Evolutionary conservation across 2,797 vertebrate genomes (phyloP), one percentile per base, ranked within the genome.

Genomic region (Channa striata): DNA sequence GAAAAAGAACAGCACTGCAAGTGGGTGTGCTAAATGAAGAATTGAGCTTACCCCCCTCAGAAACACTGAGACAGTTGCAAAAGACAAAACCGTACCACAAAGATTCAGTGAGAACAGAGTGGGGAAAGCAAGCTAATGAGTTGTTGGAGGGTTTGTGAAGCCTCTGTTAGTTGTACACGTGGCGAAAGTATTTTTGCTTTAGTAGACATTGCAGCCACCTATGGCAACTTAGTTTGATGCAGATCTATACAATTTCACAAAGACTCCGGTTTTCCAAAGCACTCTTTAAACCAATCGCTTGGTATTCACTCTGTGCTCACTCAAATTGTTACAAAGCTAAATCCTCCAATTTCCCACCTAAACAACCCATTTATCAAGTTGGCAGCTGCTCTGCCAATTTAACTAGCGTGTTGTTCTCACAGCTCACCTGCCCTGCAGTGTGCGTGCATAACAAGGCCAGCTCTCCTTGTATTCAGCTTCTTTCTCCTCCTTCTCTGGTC

Each of bases 381-480:
- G 59, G 23, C 52, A 88, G 63, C 60, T 63, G 25, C 42, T 49
- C 7, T 39, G 37, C 39, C 21, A 34, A 14, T 50, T 59, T 25
- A 21, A 61, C 53, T 36, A 56, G 8, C 11, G 19, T 1, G 16
- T 25, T 46, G 10, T 56, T 65, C 30, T 62, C 48, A 56, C 16
- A 44, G 59, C 85, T 73, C 72, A 98, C 98, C 92, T 95, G 80
- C 77, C 92, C 74, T 89, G 84, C 47, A 99, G 93, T 8, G 94
- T 93, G 57, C 90, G 93, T 6, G 96, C 65, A 42, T 94, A 99
- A 76, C 88, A 87, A 6, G 96, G 95, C 96, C 96, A 98, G 42
- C 92, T 96, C 25, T 97, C 95, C n/a, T 84, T 91, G 88, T 99
- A 99, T 68, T 97, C 87, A 0, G 93, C 90, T 85, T 99, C 97